Base-by-base conservation (phyloP, 2,888 invertebrate genomes). In the Phaedon cochleariae region DNA sequence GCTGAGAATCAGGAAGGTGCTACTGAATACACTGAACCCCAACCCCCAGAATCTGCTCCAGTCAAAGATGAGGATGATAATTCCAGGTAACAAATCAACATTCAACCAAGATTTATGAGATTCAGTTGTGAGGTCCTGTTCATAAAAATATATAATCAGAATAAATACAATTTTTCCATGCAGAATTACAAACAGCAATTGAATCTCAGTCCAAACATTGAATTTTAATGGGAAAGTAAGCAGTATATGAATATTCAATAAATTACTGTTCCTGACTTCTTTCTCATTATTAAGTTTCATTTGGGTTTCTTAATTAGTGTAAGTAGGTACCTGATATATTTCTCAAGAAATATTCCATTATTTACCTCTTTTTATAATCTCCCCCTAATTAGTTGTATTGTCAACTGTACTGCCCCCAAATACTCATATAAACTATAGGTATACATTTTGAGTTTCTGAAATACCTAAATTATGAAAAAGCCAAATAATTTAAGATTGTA, bases 41-140 rank as follows among this genome's bases (percentile, higher is more conserved):
- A 82, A 15, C 84, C 85, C 37, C 74, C 85, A 63, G 77, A 80
- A n/a, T 84, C 85, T 65, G 81, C 77, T 34, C 79, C 80, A 10
- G 76, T 79, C 26, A 77, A 82, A 72, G 94, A 94, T 79, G 94
- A 95, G 84, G 94, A 95, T 84, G 94, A 94, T 86, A 93, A 93
- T 86, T 92, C 92, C 85, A 92, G 92, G 92, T 92, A 89, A 72
- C 9, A 51, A 54, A n/a, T n/a, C n/a, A 22, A 22, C 3, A 41
- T 51, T 45, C 26, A 21, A 10, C 10, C 3, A 18, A 45, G 10
- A 29, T 45, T 57, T 18, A 26, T 57, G 45, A 48, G 22, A 57
- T 57, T 41, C 57, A 57, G 21, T 57, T 26, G 45, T 45, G 17
- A n/a, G 10, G 4, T 53, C 7, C 21, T 26, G n/a, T 51, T 10